These are phyloP conservation scores for Gymnogyps californianus DNA, from an alignment of 2,113 vertebrate genomes.

Conservation along the genomic window DNA sequence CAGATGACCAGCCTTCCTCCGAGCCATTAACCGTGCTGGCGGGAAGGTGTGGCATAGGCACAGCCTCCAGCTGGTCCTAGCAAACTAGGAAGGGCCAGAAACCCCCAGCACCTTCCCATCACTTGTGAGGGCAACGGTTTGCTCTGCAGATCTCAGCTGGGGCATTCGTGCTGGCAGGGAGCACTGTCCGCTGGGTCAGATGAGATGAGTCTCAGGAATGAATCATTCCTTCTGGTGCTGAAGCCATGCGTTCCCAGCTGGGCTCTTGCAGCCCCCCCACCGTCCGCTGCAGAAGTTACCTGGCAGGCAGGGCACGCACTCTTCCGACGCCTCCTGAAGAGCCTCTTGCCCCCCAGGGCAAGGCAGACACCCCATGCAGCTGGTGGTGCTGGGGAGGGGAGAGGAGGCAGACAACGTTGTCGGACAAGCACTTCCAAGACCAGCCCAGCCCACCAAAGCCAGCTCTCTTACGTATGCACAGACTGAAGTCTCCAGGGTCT, in stretches of 20 bases:
- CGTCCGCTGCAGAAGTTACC: conserved; percentile 43
- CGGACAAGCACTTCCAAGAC: not conserved
- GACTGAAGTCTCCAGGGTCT: not conserved
- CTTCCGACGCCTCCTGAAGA: conserved; percentile 56
- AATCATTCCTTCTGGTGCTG: not conserved
- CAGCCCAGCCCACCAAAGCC: not conserved
- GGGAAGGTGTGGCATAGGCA: not conserved
- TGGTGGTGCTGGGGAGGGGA: conserved; percentile 65
- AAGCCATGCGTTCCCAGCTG: rapidly evolving
- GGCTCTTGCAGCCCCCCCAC: not conserved
- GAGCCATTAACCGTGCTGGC: not conserved
- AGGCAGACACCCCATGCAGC: conserved; percentile 70
- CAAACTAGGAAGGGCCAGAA: not conserved
- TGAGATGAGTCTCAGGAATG: rapidly evolving
- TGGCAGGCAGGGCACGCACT: conserved; percentile 76
- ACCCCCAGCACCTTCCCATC: not conserved
- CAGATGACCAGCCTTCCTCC: not conserved
- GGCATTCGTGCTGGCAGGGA: not conserved
- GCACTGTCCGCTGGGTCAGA: not conserved
- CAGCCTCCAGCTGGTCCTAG: not conserved
- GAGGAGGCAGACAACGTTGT: not conserved
- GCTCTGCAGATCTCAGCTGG: not conserved
- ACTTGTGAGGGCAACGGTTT: not conserved
- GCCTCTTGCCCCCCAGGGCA: conserved; percentile 80
- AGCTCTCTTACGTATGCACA: rapidly evolving